A percentile compares a stretch with the other conserved stretches of the same genome.
Evolutionary conservation across 2,113 vertebrate species (phyloP).

Genomic region (Bungarus multicinctus): DNA sequence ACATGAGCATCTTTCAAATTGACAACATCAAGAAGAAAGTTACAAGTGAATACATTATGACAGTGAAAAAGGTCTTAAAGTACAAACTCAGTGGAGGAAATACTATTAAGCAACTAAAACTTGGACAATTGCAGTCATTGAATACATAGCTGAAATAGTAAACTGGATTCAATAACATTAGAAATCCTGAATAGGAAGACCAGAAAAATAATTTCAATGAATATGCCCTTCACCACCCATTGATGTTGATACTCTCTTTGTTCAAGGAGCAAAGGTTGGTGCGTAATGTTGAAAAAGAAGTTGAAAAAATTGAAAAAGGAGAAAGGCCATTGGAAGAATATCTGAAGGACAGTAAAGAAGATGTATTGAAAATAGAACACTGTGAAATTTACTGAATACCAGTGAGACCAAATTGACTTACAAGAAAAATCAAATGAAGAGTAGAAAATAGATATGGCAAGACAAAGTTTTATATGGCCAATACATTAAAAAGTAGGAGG

Average conservation of each 20-base stretch:
- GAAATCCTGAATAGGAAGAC: not conserved
- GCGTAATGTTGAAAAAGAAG: not conserved
- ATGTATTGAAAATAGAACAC: not conserved
- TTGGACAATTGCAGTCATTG: not conserved
- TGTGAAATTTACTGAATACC: not conserved
- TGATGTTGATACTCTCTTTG: not conserved
- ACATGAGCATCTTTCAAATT: not conserved
- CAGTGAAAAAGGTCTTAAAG: not conserved
- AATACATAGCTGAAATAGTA: not conserved
- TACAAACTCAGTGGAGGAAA: not conserved
- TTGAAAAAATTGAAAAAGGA: not conserved
- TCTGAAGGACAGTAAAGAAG: not conserved
- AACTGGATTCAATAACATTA: not conserved
- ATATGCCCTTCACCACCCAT: not conserved
- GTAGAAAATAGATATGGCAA: not conserved
- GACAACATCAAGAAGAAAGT: not conserved
- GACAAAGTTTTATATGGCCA: not conserved
- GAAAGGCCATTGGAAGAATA: not conserved
- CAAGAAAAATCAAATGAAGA: not conserved
- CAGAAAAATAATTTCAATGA: not conserved
- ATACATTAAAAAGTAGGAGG: not conserved
- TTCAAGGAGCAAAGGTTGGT: not conserved
- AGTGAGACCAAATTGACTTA: not conserved
- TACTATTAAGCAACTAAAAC: not conserved
- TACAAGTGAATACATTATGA: not conserved